These are phyloP conservation scores for Stegastes partitus DNA, from an alignment of 2,113 vertebrate species.

Conservation along the genomic window DNA sequence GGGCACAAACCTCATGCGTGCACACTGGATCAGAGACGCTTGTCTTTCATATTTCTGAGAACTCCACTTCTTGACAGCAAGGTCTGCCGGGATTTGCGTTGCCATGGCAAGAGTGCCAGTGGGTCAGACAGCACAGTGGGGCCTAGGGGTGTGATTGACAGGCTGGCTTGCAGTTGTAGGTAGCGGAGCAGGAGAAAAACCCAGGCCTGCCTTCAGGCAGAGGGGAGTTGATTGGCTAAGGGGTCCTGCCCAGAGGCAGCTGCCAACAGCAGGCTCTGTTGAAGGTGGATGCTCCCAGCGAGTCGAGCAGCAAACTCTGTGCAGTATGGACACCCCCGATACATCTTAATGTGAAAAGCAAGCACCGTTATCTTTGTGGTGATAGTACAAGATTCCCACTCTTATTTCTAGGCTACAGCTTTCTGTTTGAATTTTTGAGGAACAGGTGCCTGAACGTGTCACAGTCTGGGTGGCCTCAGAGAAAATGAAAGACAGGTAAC, in stretches of 20 bases:
- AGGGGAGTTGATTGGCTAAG: constrained; percentile 38
- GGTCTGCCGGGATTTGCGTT: constrained; percentile 69
- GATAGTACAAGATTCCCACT: background rate
- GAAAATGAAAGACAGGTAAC: constrained; percentile 1
- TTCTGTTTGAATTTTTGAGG: background rate
- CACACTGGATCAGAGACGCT: constrained; percentile 57
- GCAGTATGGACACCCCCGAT: constrained; percentile 21
- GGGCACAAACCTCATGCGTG: constrained; percentile 27
- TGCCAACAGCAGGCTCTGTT: constrained; percentile 43
- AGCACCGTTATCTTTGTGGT: background rate
- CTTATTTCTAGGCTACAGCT: background rate
- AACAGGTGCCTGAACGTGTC: background rate
- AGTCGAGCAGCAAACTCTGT: constrained; percentile 13
- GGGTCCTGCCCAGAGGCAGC: constrained; percentile 50
- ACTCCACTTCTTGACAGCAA: constrained; percentile 73
- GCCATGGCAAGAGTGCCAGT: constrained; percentile 65
- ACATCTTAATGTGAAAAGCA: constrained; percentile 37
- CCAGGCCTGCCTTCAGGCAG: constrained; percentile 33
- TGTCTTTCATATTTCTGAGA: constrained; percentile 71
- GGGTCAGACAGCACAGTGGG: constrained; percentile 55
- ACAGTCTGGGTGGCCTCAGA: background rate
- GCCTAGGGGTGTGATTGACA: constrained; percentile 74
- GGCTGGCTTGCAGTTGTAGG: constrained; percentile 43
- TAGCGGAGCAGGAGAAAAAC: constrained; percentile 33
- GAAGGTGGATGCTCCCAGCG: constrained; percentile 35